Evolutionary conservation across 2,888 invertebrate species (phyloP).

Genomic region (Spatulosminthurus flaviceps): DNA sequence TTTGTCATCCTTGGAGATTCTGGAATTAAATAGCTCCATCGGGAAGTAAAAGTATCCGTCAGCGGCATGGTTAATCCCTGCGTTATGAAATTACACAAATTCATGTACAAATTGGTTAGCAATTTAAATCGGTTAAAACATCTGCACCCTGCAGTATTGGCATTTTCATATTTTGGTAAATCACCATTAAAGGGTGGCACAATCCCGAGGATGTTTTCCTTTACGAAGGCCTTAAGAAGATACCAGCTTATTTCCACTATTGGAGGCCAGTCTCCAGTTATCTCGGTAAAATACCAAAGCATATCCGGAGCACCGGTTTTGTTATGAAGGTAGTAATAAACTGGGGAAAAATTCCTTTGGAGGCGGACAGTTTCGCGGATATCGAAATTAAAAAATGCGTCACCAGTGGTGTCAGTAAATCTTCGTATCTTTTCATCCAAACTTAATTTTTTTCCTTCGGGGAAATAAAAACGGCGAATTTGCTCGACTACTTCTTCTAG

Average conservation of each 20-base stretch:
- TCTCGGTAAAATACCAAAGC: not conserved
- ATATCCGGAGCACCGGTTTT: not conserved
- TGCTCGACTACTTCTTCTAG: not conserved
- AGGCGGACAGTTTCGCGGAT: not conserved
- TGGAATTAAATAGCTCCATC: not conserved
- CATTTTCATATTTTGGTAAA: too few relatives aligned
- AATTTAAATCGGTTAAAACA: too few relatives aligned
- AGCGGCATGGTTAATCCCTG: not conserved
- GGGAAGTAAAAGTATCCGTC: not conserved
- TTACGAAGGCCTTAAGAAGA: not conserved
- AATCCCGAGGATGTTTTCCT: not conserved
- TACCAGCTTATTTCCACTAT: not conserved
- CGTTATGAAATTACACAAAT: too few relatives aligned
- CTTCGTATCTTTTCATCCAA: not conserved
- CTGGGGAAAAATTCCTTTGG: constrained; percentile 19
- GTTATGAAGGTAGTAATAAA: constrained; percentile 18
- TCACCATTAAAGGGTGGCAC: not conserved
- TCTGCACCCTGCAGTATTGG: too few relatives aligned
- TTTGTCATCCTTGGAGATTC: not conserved
- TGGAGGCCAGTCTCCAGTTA: not conserved
- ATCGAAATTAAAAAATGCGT: constrained; percentile 19
- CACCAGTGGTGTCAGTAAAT: not conserved
- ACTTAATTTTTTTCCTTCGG: not conserved
- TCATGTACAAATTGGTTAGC: too few relatives aligned
- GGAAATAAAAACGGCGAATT: constrained; percentile 7